Percentiles rank a stretch among this genome's conserved stretches.
Evolutionary conservation across 2,888 invertebrate genomes (phyloP).

Genomic region (Caenorhabditis wallacei): DNA sequence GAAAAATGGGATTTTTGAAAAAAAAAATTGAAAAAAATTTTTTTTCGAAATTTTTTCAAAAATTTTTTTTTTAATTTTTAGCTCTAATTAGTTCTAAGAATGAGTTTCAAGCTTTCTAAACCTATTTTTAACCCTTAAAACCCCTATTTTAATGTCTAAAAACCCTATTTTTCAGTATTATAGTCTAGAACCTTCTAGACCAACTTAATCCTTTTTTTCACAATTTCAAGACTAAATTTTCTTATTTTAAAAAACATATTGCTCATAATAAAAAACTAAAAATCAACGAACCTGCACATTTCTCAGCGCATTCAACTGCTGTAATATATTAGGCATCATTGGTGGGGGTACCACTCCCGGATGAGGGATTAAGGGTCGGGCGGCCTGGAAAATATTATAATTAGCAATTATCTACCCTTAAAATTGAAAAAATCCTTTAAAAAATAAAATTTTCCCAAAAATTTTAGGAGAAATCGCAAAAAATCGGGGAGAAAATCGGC

Average conservation of each 20-base stretch:
- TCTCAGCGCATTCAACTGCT: slow-evolving; percentile 68
- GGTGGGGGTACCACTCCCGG: slow-evolving; percentile 45
- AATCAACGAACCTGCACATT: slow-evolving; percentile 67
- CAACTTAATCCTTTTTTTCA: not conserved
- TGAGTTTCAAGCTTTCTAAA: not conserved
- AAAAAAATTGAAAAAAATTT: slow-evolving; percentile 2
- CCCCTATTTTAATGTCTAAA: no score
- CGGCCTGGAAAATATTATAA: slow-evolving; percentile 26
- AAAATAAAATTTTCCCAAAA: not conserved
- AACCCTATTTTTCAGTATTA: not conserved
- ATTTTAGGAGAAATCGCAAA: not conserved
- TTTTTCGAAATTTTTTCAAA: not conserved
- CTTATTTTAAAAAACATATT: not conserved
- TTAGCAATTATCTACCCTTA: not conserved
- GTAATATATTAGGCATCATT: slow-evolving; percentile 71
- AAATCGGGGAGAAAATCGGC: not conserved
- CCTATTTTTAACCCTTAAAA: no score
- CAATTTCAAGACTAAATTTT: not conserved
- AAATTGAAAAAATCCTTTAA: not conserved
- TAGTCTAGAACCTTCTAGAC: not conserved
- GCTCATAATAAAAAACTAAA: not conserved
- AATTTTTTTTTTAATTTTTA: not conserved
- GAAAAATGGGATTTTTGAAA: not conserved
- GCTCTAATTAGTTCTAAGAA: not conserved
- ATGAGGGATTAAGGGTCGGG: slow-evolving; percentile 34